Evolutionary conservation across 2,797 vertebrate genomes (phyloP).

Genomic region (Onychomys leucogaster): DNA sequence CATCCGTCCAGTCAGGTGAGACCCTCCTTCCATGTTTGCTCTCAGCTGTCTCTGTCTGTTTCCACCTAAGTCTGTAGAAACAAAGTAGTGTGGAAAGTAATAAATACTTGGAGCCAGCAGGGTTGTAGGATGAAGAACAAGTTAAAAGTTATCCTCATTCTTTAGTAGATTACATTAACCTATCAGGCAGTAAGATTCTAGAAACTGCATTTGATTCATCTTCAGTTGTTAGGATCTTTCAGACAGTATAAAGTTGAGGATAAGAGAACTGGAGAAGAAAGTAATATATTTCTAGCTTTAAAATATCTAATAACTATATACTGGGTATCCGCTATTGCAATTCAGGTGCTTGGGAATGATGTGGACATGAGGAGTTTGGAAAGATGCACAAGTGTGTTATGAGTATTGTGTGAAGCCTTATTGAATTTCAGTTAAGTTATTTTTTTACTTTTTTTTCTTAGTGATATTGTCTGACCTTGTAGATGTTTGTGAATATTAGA

Average conservation of each 20-base stretch:
- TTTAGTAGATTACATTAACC: neutral
- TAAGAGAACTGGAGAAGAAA: neutral
- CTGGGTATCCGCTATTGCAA: neutral
- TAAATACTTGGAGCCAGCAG: neutral
- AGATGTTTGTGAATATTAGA: conserved; percentile 63
- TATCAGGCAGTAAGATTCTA: conserved; percentile 20
- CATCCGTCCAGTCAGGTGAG: neutral
- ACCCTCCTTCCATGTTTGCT: neutral
- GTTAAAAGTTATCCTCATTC: neutral
- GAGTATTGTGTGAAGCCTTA: conserved; percentile 14
- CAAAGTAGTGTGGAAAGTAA: neutral
- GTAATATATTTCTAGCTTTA: conserved; percentile 23
- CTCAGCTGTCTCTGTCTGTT: neutral
- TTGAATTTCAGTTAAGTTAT: conserved; percentile 49
- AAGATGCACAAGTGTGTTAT: conserved; percentile 38
- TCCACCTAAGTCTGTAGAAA: neutral
- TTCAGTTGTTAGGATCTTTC: neutral
- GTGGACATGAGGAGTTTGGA: neutral
- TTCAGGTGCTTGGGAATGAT: neutral
- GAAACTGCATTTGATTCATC: conserved; percentile 32
- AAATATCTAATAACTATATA: neutral
- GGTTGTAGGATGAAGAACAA: conserved; percentile 25
- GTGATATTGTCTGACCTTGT: conserved; percentile 49
- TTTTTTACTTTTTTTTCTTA: conserved; percentile 53
- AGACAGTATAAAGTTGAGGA: neutral